Conservation (phyloP, 2,797 vertebrate species). For the Tadarida brasiliensis region DNA sequence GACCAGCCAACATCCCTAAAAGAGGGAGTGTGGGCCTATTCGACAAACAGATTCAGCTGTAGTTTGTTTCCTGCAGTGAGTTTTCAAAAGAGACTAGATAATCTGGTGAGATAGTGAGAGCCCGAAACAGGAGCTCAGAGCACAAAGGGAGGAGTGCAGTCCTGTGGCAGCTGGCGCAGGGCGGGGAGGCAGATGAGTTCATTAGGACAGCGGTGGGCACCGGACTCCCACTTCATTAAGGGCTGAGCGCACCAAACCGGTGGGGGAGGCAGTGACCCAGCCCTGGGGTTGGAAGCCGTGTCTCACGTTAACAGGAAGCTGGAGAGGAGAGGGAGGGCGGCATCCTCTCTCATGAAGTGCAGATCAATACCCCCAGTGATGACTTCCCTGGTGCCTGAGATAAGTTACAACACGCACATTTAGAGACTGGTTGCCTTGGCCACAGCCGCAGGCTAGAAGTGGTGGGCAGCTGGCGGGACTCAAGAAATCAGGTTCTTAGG, state of each 20-base stretch:
- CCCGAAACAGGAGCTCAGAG: slow-evolving; percentile 71
- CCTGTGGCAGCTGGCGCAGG: slow-evolving; percentile 64
- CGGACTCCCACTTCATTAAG: slow-evolving; percentile 84
- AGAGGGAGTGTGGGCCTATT: slow-evolving; percentile 63
- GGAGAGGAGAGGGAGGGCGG: neutral
- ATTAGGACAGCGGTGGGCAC: slow-evolving; percentile 82
- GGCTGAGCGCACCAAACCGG: slow-evolving; percentile 57
- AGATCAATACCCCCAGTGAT: neutral
- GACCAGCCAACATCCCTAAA: neutral
- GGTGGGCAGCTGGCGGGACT: neutral
- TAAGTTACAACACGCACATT: neutral
- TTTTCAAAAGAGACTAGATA: slow-evolving; percentile 81
- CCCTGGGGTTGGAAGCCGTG: neutral
- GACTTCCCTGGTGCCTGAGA: slow-evolving; percentile 22
- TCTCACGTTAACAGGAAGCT: neutral
- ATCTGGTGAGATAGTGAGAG: slow-evolving; percentile 70
- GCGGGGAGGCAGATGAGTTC: slow-evolving; percentile 84
- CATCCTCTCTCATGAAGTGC: rapidly evolving
- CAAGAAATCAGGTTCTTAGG: neutral
- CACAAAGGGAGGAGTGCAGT: slow-evolving; percentile 72
- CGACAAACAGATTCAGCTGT: slow-evolving; percentile 79
- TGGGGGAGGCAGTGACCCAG: slow-evolving; percentile 6
- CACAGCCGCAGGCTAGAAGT: neutral
- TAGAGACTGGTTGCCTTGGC: neutral
- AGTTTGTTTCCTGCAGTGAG: slow-evolving; percentile 71